Base-by-base conservation (phyloP, 1,140 invertebrate genomes). In the Armadillidium nasatum region DNA sequence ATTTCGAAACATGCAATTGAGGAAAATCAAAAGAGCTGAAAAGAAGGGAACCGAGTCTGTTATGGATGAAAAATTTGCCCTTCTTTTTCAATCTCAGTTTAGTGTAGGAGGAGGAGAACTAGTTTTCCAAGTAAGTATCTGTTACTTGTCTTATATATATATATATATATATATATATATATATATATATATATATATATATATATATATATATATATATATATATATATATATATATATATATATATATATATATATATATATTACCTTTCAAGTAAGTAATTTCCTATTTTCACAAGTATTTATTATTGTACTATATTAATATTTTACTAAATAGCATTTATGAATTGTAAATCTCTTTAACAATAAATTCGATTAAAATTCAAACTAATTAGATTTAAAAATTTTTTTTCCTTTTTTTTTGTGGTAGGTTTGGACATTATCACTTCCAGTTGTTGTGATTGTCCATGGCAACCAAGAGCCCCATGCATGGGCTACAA, bases 401-500 rank as follows among this genome's bases (percentile, higher is more conserved):
- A n/a, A n/a, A n/a, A n/a, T n/a, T n/a, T n/a, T n/a, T n/a, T 76
- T 67, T 70, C 66, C 19, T 79, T 0, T 45, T 76, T 74, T 73
- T 50, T 54, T 81, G 11, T 82, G 10, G 7, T 80, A 89, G 88
- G 92, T 93, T 13, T 95, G 95, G 95, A 97, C 95, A 0, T 85
- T 98, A 10, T 97, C 95, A 21, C 86, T 98, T 54, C 96, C 96
- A 0, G 95, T 97, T 15, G 95, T 98, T n/a, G 95, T 98, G 13
- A 98, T 97, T 77, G 96, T 98, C 0, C 96, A 98, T 84, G 96
- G 96, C 0, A 98, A 98, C 85, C 96, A 98, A 86, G 96, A 98
- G 85, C 95, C 95, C 7, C 95, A 97, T 84, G 96, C 95, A 7
- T 94, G 94, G 93, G 95, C 95, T 0, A 98, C 95, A 0, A 93